A percentile compares a stretch with the other conserved stretches of the same genome.
These are phyloP conservation scores for Gallinago jamesoni DNA, from an alignment of 2,113 vertebrate species.

Conservation along the genomic window DNA sequence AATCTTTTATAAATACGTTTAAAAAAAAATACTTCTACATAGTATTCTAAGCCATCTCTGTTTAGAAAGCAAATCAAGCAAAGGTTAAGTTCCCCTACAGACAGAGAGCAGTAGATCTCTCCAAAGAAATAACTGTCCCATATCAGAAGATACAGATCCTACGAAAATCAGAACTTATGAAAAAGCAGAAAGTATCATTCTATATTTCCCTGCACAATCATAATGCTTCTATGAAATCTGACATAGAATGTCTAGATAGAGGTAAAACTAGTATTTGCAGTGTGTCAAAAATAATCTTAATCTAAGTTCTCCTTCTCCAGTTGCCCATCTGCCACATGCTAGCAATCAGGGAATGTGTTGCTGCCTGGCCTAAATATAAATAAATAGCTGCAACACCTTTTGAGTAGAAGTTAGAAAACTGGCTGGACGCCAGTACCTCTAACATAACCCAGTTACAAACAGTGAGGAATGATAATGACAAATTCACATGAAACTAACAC, in stretches of 20 bases:
- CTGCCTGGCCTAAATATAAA: rapidly evolving
- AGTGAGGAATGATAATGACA: background rate
- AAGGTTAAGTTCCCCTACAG: background rate
- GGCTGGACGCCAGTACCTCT: background rate
- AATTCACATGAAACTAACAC: background rate
- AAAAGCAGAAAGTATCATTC: background rate
- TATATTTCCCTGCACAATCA: background rate
- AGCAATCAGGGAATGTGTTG: background rate
- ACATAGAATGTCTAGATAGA: background rate
- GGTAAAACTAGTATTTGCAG: background rate
- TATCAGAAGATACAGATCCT: background rate
- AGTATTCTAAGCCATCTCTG: background rate
- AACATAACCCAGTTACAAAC: background rate
- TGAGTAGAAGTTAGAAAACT: background rate
- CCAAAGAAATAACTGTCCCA: background rate
- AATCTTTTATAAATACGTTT: background rate
- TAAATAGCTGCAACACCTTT: background rate
- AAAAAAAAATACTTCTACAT: background rate
- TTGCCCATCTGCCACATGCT: background rate
- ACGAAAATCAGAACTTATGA: rapidly evolving
- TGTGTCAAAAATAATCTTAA: background rate
- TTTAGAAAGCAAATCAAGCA: background rate
- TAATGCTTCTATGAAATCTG: background rate
- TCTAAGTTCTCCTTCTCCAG: background rate
- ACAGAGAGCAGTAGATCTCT: background rate